These are phyloP conservation scores for Chymomyza fuscimana DNA, from an alignment of 2,888 invertebrate species.

Conservation along the genomic window DNA sequence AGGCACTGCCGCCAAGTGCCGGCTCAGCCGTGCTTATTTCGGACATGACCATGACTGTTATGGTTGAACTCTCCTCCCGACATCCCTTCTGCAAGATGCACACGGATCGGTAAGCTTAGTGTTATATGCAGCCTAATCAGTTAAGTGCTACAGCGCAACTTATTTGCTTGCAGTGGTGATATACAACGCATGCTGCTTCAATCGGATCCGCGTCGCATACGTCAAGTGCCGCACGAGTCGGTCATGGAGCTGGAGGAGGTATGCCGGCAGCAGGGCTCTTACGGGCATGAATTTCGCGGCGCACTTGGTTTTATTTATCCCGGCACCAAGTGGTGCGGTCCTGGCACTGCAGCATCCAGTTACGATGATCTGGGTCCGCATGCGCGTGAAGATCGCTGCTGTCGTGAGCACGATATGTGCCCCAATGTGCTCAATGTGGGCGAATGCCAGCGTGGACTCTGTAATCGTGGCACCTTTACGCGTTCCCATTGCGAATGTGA, in stretches of 20 bases:
- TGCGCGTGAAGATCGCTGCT: conserved; percentile 85
- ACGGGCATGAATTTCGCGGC: conserved; percentile 78
- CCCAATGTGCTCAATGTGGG: conserved; percentile 83
- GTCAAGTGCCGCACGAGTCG: conserved; percentile 83
- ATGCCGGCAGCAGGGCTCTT: conserved; percentile 80
- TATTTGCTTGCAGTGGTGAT: conserved; percentile 79
- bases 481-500: conserved; percentile 89
- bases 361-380: conserved; percentile 85
- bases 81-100: conserved; percentile 83
- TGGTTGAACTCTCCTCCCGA: conserved; percentile 83
- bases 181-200: conserved; percentile 83
- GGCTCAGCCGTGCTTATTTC: conserved; percentile 82
- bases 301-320: conserved; percentile 82
- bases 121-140: background rate
- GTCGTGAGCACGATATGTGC: conserved; percentile 87
- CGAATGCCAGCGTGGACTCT: conserved; percentile 83
- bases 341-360: conserved; percentile 83
- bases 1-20: conserved; percentile 32
- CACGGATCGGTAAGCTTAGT: conserved; percentile 81
- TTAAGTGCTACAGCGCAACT: background rate
- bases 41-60: conserved; percentile 83
- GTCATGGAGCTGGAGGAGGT: conserved; percentile 82
- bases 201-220: conserved; percentile 82
- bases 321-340: conserved; percentile 90
- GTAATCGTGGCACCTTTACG: conserved; percentile 85